Base-by-base conservation (phyloP, 2,888 invertebrate species). In the Catocala sponsa region DNA sequence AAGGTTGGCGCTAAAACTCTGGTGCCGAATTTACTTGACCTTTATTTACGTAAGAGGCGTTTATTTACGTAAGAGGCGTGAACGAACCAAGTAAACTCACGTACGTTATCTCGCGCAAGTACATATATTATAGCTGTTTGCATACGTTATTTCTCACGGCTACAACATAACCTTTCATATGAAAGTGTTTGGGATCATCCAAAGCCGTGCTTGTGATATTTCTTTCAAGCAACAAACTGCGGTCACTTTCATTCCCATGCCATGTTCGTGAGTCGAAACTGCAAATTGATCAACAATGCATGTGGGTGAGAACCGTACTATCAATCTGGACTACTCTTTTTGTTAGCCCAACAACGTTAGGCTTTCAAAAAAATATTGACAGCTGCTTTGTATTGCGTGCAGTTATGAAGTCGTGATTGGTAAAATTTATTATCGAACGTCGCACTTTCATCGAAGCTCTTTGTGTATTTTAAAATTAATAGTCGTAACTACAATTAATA, bases 21-120 rank as follows among this genome's bases (percentile, higher is more conserved):
- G 25, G 15, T 46, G 33, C 46, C 58, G 53, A 66, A 68, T 71
- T 59, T 38, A 46, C 57, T 79, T 87, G 87, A 90, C 87, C 87
- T 87, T 87, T 90, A 81, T 90, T 90, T 88, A 90, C 84, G 84
- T 88, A 90, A 89, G 87, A 88, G 76, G 83, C 82, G 86, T 83
- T 87, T 90, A 81, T 90, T 90, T 88, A 90, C 84, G 84, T 88
- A 90, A 89, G 87, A 88, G 76, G 83, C 82, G 86, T 83, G 81
- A 91, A 92, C 82, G 73, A 83, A 82, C 76, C 81, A 73, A 81
- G 87, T 84, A 86, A 88, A 88, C 89, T 82, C 73, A 76, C 74
- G 75, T 71, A 78, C 79, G 69, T 70, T 72, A 69, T 72, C 67
- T 81, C 63, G 79, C 59, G 54, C 72, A 74, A 69, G 70, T 66